Percentiles rank a stretch among this genome's conserved stretches.
Evolutionary conservation across 2,113 vertebrate species (phyloP).

Genomic region (Narcine bancroftii): DNA sequence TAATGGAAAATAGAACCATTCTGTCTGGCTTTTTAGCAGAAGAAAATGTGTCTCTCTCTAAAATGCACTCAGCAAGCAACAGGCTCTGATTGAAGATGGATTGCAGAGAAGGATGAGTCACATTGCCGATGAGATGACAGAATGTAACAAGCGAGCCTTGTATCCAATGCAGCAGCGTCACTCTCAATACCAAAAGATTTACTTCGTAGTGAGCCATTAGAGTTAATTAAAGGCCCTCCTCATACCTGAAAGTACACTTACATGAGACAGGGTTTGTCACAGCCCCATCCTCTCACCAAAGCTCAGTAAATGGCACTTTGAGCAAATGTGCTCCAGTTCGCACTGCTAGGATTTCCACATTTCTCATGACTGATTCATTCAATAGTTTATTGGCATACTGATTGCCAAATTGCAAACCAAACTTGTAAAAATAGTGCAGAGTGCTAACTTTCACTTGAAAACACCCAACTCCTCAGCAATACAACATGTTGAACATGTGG

Average conservation of each 20-base stretch:
- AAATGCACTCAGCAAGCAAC: not conserved
- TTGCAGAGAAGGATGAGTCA: conserved; percentile 23
- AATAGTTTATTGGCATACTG: not conserved
- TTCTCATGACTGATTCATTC: not conserved
- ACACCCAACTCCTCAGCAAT: not conserved
- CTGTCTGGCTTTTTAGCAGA: not conserved
- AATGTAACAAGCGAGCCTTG: not conserved
- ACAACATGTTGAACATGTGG: not conserved
- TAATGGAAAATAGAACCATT: not conserved
- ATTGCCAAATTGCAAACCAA: not conserved
- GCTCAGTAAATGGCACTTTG: not conserved
- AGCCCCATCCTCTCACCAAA: not conserved
- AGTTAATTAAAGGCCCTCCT: not conserved
- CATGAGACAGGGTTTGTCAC: not conserved
- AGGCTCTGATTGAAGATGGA: not conserved
- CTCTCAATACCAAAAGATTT: not conserved
- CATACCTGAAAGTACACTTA: not conserved
- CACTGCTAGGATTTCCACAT: not conserved
- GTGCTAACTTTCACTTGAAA: not conserved
- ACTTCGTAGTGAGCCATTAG: not conserved
- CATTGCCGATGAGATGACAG: not conserved
- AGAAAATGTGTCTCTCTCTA: not conserved
- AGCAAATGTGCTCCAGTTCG: no score
- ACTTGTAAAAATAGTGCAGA: not conserved
- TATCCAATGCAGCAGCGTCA: not conserved